phyloP scores from a whole-genome alignment of 2,113 vertebrate species.

The Octodon degus region DNA sequence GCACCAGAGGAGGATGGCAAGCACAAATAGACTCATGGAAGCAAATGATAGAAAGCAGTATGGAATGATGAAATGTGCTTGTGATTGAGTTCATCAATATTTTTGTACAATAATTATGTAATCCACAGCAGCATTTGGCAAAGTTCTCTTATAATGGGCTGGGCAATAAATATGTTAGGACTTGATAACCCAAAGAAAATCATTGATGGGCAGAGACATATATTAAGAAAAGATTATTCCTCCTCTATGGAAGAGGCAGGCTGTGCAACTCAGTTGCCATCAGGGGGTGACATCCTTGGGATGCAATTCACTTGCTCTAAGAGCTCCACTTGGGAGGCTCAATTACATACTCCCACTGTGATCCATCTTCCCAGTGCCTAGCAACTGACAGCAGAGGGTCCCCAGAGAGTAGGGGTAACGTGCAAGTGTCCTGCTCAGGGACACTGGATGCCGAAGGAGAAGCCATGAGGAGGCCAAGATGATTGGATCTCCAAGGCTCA shows the following conservation, averaged over 20 bases:
- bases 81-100: neutral
- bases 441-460: neutral
- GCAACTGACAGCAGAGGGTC: neutral
- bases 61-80: neutral
- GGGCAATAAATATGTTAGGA: neutral
- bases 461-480: rapidly evolving
- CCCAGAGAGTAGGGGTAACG: neutral
- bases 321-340: neutral
- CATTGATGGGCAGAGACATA: neutral
- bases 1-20: neutral
- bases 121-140: neutral
- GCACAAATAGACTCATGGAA: neutral
- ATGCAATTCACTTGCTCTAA: neutral
- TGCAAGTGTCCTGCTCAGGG: neutral
- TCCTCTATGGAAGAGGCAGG: neutral
- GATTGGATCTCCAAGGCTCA: neutral
- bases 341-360: neutral
- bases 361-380: neutral
- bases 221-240: neutral
- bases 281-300: neutral
- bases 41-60: neutral
- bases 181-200: neutral
- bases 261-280: neutral
- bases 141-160: neutral
- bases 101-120: neutral